Conservation (phyloP, 2,797 vertebrate species). For the Gallinago nigripennis region DNA sequence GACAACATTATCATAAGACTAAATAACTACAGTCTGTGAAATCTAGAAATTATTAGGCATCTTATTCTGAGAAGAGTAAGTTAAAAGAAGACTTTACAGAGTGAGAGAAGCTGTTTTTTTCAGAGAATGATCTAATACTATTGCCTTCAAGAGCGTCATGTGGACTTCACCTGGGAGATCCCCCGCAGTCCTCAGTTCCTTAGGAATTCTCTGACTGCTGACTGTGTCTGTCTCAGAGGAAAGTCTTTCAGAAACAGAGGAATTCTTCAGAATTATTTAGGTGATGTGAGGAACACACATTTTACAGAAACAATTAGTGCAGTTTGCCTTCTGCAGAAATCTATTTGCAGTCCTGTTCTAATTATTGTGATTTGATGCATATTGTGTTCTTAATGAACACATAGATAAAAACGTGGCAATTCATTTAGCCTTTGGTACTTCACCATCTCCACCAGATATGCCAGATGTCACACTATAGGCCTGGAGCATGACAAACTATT, state of each 20-base stretch:
- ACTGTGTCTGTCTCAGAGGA: background rate
- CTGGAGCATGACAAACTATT: rapidly evolving
- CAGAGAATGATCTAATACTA: background rate
- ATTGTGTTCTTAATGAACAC: background rate
- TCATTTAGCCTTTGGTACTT: background rate
- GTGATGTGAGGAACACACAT: background rate
- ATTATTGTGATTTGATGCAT: background rate
- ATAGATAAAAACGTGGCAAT: background rate
- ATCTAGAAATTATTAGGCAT: background rate
- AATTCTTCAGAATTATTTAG: background rate
- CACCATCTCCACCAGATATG: background rate
- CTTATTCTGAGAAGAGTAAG: background rate
- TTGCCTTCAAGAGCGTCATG: background rate
- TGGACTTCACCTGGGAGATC: background rate
- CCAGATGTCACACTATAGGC: background rate
- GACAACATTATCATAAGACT: background rate
- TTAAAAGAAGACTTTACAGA: background rate
- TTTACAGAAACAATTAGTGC: background rate
- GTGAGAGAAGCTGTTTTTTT: background rate
- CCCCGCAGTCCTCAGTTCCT: background rate
- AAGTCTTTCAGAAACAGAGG: background rate
- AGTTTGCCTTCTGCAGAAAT: background rate
- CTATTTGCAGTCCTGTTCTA: background rate
- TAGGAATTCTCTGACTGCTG: background rate
- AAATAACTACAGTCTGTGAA: background rate